A percentile compares a stretch with the other conserved stretches of the same genome.
phyloP scores from a whole-genome alignment of 2,797 vertebrate genomes.

The Meriones psammophilus region DNA sequence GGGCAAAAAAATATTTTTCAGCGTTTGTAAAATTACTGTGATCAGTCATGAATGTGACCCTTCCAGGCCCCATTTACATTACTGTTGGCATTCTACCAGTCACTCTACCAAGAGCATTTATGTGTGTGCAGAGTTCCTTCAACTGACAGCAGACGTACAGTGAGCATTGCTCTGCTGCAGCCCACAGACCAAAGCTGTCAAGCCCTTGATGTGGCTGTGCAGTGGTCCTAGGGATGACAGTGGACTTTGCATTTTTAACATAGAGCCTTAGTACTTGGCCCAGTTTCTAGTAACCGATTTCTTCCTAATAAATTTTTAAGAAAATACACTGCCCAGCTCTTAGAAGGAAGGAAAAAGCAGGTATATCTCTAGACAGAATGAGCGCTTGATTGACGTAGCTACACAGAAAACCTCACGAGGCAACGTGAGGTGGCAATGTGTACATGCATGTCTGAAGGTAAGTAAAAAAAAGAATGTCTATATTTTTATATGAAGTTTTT shows the following conservation, averaged over 20 bases:
- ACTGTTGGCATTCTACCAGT: background rate
- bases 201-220: background rate
- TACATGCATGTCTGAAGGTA: background rate
- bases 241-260: background rate
- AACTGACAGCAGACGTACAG: background rate
- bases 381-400: background rate
- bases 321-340: background rate
- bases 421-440: background rate
- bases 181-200: background rate
- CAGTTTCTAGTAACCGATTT: background rate
- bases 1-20: background rate
- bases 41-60: background rate
- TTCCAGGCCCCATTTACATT: background rate
- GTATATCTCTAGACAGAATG: background rate
- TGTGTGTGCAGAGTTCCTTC: background rate
- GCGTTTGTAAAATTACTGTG: background rate
- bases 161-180: background rate
- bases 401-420: constrained; percentile 10
- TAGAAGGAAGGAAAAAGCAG: background rate
- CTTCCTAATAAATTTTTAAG: background rate
- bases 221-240: background rate
- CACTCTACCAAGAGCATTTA: background rate
- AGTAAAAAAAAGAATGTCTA: background rate
- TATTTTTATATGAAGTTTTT: background rate
- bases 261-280: background rate